Conservation (phyloP, 2,113 vertebrate genomes). For the Terrapene triunguis region DNA sequence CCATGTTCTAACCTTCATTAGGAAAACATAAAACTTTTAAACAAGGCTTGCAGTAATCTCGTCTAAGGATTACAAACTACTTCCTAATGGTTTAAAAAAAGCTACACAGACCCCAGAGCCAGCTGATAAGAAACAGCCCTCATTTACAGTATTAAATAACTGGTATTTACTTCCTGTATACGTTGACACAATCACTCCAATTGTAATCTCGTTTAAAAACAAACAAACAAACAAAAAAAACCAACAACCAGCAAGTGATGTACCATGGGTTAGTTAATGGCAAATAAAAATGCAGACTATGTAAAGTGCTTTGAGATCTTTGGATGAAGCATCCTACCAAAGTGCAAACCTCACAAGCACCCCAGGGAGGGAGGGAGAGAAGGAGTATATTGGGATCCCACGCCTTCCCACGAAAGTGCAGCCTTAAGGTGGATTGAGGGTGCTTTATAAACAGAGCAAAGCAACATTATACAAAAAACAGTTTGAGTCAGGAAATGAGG, state of each 20-base stretch:
- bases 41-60: slow-evolving; percentile 24
- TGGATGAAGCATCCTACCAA: not conserved
- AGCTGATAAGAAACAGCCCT: slow-evolving; percentile 54
- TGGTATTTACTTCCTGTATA: slow-evolving; percentile 46
- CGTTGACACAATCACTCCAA: slow-evolving; percentile 1
- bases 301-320: not conserved
- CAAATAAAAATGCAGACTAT: not conserved
- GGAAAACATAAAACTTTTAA: slow-evolving; percentile 63
- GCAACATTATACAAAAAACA: not conserved
- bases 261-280: not conserved
- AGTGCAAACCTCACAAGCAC: not conserved
- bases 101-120: slow-evolving; percentile 49
- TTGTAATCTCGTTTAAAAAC: slow-evolving; percentile 10
- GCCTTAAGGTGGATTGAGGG: rapidly evolving
- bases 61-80: slow-evolving; percentile 74
- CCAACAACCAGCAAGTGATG: not conserved
- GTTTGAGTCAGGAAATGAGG: not conserved
- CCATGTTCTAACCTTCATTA: slow-evolving; percentile 58
- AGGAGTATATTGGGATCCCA: not conserved
- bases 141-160: slow-evolving; percentile 32
- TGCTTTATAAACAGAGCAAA: not conserved
- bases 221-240: too few relatives aligned
- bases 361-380: not conserved
- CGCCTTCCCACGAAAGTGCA: not conserved
- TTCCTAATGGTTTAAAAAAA: slow-evolving; percentile 62